Evolutionary conservation across 30 jellyfish, hydroid and myxozoan genomes (phyloP).

Genomic region (Hydractinia symbiolongicarpus): DNA sequence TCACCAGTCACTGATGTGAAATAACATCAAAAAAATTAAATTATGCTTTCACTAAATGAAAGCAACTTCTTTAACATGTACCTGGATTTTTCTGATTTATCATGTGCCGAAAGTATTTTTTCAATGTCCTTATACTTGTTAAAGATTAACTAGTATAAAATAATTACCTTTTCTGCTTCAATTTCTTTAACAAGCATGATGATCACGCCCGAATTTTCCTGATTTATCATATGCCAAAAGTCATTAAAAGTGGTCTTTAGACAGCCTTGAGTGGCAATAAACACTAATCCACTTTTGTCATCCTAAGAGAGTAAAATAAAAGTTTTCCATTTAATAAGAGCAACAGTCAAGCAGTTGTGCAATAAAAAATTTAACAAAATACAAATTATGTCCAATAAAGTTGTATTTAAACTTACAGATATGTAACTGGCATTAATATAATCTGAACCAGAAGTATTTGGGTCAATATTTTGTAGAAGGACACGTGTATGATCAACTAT

Average conservation of each 20-base stretch:
- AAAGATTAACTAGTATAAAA: no score
- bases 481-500: slow-evolving; percentile 83
- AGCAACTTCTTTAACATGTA: no score
- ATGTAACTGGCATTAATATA: slow-evolving; percentile 80
- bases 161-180: slow-evolving; percentile 67
- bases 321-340: not conserved
- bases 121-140: no score
- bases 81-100: no score
- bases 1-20: no score
- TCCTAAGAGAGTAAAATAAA: slow-evolving; percentile 28
- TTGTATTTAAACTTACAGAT: slow-evolving; percentile 23
- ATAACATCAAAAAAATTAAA: no score
- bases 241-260: slow-evolving; percentile 54
- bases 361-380: not conserved
- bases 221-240: slow-evolving; percentile 88
- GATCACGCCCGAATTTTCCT: slow-evolving; percentile 70
- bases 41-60: no score
- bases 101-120: no score
- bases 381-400: not conserved
- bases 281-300: slow-evolving; percentile 56
- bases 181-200: slow-evolving; percentile 80
- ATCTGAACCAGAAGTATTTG: slow-evolving; percentile 65
- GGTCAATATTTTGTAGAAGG: slow-evolving; percentile 43
- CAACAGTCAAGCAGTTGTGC: not conserved
- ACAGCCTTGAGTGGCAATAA: slow-evolving; percentile 88